Conservation (phyloP, 2,888 invertebrate genomes). For the Tortrix viridana region DNA sequence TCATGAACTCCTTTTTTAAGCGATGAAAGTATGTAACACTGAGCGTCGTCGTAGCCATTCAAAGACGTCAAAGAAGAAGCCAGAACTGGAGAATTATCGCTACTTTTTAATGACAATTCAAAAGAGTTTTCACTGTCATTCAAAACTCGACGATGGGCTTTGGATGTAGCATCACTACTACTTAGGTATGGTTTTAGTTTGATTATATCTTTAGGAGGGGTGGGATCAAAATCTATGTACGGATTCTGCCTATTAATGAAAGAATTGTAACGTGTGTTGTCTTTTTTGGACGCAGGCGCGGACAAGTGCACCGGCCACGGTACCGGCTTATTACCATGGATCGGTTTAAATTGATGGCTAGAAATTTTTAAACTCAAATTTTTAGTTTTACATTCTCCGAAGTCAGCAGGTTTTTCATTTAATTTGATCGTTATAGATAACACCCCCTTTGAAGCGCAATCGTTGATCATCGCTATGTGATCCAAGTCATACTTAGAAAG, state of each 20-base stretch:
- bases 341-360: constrained; percentile 39
- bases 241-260: constrained; percentile 34
- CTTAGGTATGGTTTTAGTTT: constrained; percentile 56
- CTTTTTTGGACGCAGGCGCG: constrained; percentile 33
- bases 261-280: constrained; percentile 35
- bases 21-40: constrained; percentile 59
- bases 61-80: constrained; percentile 37
- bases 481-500: constrained; percentile 65
- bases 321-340: constrained; percentile 7
- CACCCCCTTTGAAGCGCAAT: constrained; percentile 50
- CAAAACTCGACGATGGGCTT: constrained; percentile 46
- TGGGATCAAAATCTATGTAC: constrained; percentile 36
- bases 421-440: constrained; percentile 62
- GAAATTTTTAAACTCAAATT: constrained; percentile 55
- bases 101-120: constrained; percentile 50
- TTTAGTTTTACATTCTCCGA: constrained; percentile 47
- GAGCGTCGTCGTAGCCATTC: constrained; percentile 49
- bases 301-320: constrained; percentile 29
- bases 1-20: constrained; percentile 50
- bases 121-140: constrained; percentile 53
- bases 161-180: constrained; percentile 58
- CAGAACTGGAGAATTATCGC: constrained; percentile 44
- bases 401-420: constrained; percentile 53
- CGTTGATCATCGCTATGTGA: constrained; percentile 58
- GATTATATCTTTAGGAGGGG: constrained; percentile 44